A percentile compares a stretch with the other conserved stretches of the same genome.
Conservation (phyloP, 1,140 invertebrate genomes). For the honey bee (Apis mellifera) region Amel_HAv3.1 CM009935.2:12541001-12541500, state of each 20-base stretch:
- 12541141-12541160: background rate
- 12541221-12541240: background rate
- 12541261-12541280: background rate
- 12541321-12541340: background rate
- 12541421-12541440: background rate
- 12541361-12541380: background rate
- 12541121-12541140: too few relatives aligned
- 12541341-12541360: background rate
- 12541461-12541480: conserved; percentile 1
- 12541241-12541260: background rate
- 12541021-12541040: background rate
- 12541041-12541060: too few relatives aligned
- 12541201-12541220: background rate
- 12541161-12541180: background rate
- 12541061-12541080: too few relatives aligned
- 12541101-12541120: too few relatives aligned
- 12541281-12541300: too few relatives aligned
- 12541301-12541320: background rate
- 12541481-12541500: conserved; percentile 7
- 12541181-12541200: background rate
- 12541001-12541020: too few relatives aligned
- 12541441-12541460: background rate
- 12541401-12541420: background rate
- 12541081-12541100: too few relatives aligned
- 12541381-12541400: conserved; percentile 19